Percentiles rank a stretch among this genome's conserved stretches.
These are phyloP conservation scores for Papilio polyxenes DNA, from an alignment of 1,140 invertebrate species.

Conservation along the genomic window DNA sequence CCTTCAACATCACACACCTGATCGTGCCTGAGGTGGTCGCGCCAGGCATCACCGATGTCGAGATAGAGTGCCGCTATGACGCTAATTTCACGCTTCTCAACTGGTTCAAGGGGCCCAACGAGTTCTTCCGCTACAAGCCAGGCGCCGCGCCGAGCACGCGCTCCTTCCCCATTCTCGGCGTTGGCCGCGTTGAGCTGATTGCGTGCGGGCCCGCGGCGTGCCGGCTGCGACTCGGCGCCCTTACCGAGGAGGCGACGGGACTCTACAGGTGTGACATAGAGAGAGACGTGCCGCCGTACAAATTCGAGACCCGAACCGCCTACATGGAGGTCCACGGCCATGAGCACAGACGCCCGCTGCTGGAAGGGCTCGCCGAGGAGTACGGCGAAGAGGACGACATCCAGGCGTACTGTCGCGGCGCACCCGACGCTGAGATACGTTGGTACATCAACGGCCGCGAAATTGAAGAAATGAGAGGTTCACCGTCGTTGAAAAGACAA, in stretches of 20 bases:
- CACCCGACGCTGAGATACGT: slow-evolving; percentile 62
- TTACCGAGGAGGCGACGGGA: slow-evolving; percentile 71
- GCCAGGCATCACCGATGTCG: slow-evolving; percentile 61
- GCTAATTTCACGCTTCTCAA: slow-evolving; percentile 74
- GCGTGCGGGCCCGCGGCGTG: slow-evolving; percentile 68
- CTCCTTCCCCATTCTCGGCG: slow-evolving; percentile 68
- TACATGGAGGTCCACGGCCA: slow-evolving; percentile 67
- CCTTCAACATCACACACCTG: slow-evolving; percentile 72
- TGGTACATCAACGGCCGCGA: slow-evolving; percentile 74
- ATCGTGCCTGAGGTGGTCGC: slow-evolving; percentile 62
- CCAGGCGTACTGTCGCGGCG: slow-evolving; percentile 66
- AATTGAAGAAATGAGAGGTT: slow-evolving; percentile 58
- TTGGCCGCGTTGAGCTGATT: slow-evolving; percentile 65
- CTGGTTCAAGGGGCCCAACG: slow-evolving; percentile 73
- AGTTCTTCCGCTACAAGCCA: slow-evolving; percentile 75
- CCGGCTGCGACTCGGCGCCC: slow-evolving; percentile 58
- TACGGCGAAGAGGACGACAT: slow-evolving; percentile 68
- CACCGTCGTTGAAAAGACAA: slow-evolving; percentile 52
- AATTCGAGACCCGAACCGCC: slow-evolving; percentile 63
- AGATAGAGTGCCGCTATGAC: slow-evolving; percentile 72
- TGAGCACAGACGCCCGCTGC: slow-evolving; percentile 58
- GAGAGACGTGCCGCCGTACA: slow-evolving; percentile 64
- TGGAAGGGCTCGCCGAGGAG: slow-evolving; percentile 66
- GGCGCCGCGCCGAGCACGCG: slow-evolving; percentile 65
- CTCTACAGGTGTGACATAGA: slow-evolving; percentile 74